A percentile compares a stretch with the other conserved stretches of the same genome.
Conservation (phyloP, 2,888 invertebrate species). For the Drosophila demipolita region DNA sequence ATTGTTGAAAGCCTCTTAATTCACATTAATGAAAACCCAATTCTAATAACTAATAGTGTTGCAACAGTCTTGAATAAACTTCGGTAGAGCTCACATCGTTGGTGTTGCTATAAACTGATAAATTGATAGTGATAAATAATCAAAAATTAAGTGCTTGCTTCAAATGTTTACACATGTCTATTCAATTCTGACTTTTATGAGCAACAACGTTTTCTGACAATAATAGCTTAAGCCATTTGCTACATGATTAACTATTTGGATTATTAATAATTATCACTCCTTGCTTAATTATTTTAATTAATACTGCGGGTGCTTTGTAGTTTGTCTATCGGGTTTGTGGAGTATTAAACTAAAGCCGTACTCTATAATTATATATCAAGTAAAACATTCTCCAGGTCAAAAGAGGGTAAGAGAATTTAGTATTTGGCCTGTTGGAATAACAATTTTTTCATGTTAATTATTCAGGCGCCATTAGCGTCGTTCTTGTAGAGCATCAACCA, state of each 20-base stretch:
- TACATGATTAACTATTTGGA: neutral
- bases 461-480: slow-evolving; percentile 62
- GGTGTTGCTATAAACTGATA: no score
- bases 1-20: no score
- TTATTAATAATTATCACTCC: neutral
- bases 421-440: neutral
- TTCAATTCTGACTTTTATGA: neutral
- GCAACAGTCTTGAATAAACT: no score
- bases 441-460: slow-evolving; percentile 47
- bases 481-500: slow-evolving; percentile 46
- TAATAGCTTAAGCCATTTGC: neutral
- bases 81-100: no score
- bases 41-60: no score
- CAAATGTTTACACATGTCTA: neutral
- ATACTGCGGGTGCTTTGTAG: neutral
- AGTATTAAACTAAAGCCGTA: neutral
- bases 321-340: neutral
- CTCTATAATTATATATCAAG: neutral
- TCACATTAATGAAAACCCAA: no score
- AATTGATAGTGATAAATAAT: no score
- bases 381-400: neutral
- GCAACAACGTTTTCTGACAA: neutral
- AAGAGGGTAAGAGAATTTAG: neutral
- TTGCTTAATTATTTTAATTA: neutral
- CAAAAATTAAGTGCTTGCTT: neutral